These are phyloP conservation scores for Anhinga anhinga DNA, from an alignment of 2,113 vertebrate genomes.

Conservation along the genomic window DNA sequence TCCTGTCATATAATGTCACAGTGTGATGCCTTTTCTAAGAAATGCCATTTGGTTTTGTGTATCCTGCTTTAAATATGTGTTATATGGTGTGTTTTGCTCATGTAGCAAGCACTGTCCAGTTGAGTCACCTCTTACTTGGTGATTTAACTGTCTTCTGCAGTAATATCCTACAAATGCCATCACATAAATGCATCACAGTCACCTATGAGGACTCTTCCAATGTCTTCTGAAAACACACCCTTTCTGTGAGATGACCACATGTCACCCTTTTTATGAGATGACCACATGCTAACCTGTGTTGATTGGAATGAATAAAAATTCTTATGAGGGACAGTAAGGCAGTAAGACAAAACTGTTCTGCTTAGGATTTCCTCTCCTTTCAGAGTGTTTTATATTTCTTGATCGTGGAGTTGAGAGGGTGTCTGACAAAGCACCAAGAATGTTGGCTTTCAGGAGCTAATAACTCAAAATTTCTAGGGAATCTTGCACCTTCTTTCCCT, in stretches of 20 bases:
- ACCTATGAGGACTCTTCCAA: background rate
- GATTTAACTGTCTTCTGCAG: background rate
- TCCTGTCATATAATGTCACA: background rate
- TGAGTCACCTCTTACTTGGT: background rate
- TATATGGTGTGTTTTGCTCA: background rate
- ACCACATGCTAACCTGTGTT: background rate
- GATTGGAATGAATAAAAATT: background rate
- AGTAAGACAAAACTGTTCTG: background rate
- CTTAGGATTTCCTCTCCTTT: background rate
- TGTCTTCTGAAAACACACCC: background rate
- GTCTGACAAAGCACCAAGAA: background rate
- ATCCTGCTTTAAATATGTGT: background rate
- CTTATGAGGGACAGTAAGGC: background rate
- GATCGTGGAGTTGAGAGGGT: background rate
- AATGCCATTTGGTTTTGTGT: background rate
- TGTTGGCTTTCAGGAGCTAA: background rate
- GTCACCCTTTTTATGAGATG: background rate
- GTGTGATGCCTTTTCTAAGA: background rate
- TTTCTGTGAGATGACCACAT: background rate
- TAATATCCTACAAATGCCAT: background rate
- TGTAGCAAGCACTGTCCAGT: too few relatives aligned
- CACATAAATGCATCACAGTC: background rate
- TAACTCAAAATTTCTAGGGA: background rate
- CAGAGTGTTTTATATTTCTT: background rate
- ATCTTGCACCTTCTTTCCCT: background rate